Base-by-base conservation (phyloP, 2,888 invertebrate species). In the Stegana nigrithorax region DNA sequence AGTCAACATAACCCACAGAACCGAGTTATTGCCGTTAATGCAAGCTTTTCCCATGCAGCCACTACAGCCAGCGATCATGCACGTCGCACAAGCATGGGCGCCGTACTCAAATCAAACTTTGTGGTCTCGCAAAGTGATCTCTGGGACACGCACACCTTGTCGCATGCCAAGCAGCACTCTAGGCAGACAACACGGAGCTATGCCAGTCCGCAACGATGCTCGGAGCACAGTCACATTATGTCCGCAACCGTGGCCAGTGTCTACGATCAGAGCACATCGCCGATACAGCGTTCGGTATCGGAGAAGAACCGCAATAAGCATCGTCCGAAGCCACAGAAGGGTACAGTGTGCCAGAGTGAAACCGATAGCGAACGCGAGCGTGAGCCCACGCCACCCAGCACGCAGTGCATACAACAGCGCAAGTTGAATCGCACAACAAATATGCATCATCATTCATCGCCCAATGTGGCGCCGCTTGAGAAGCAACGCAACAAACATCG, bases 131-230 rank as follows among this genome's bases (percentile, higher is more conserved):
- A 90, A 78, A 90, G 90, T 72, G 90, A 90, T 74, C 83, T 90
- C n/a, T 90, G 90, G 90, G 90, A 90, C 69, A 90, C 90, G 0
- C 89, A 88, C 66, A 90, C 90, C 0, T 88, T 90, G 68, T 89
- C 89, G 1, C 86, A 86, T 72, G 85, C 85, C 56, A 86, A 86
- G 63, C 85, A 85, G 63, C 84, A 84, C 65, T 82, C 84, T 2
- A 78, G 86, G 0, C 85, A 86, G 65, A 84, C 86, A 53, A 84
- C 86, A n/a, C 81, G 86, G 3, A 85, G 83, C 63, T 81, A 85
- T 65, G 81, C 83, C 21, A 84, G 81, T 67, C 82, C 83, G 5
- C 84, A 84, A 62, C 85, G 86, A 19, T 86, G 86, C 57, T 79
- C 83, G 12, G 86, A 86, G 57, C 86, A 86, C 57, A 83, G 83